Evolutionary conservation across 2,888 invertebrate species (phyloP).

Genomic region (Ditula angustiorana): DNA sequence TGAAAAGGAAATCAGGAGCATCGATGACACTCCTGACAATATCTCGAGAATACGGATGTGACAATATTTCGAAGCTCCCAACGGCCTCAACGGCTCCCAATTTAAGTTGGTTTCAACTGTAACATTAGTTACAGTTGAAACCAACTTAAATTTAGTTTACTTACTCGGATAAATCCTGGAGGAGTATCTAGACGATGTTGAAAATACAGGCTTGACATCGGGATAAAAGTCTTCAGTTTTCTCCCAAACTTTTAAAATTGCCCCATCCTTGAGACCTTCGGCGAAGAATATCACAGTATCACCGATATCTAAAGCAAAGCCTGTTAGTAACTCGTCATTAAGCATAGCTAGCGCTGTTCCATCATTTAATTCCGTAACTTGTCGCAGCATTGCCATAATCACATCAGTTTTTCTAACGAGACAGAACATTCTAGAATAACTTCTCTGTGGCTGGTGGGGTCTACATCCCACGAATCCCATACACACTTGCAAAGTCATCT

Average conservation of each 20-base stretch:
- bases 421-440: conserved; percentile 68
- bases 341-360: conserved; percentile 43
- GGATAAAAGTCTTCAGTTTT: conserved; percentile 63
- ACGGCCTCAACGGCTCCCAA: no score
- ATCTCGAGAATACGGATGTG: not conserved
- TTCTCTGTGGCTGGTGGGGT: conserved; percentile 47
- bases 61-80: not conserved
- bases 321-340: conserved; percentile 59
- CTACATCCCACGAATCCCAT: conserved; percentile 73
- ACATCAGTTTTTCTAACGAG: conserved; percentile 52
- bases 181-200: conserved; percentile 61
- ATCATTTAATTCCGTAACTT: conserved; percentile 63
- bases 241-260: conserved; percentile 68
- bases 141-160: conserved; percentile 1
- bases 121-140: not conserved
- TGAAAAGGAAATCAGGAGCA: not conserved
- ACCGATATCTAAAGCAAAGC: conserved; percentile 72
- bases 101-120: no score
- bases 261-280: conserved; percentile 69
- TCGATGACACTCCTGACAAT: not conserved
- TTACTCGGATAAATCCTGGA: conserved; percentile 69
- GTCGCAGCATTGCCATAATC: conserved; percentile 52
- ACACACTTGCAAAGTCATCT: conserved; percentile 72
- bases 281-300: conserved; percentile 62
- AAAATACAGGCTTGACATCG: conserved; percentile 61